Conservation (phyloP, 2,888 invertebrate species). For the Callinectes sapidus region DNA sequence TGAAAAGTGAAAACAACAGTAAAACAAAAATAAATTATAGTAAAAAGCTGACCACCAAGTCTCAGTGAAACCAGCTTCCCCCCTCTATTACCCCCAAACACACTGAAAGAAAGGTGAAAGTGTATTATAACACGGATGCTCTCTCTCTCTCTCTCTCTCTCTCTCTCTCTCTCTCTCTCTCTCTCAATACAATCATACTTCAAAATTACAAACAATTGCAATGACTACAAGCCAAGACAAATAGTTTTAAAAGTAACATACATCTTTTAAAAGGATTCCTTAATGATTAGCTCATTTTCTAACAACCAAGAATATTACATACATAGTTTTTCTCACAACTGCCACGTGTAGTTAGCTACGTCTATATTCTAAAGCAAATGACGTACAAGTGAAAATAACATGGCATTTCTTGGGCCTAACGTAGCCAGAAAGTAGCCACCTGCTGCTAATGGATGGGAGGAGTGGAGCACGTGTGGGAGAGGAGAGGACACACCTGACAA, state of each 20-base stretch:
- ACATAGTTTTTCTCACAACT: not conserved
- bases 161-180: no score
- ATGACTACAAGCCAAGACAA: no score
- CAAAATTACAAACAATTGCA: no score
- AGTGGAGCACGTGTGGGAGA: no score
- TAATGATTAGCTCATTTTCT: no score
- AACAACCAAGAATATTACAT: not conserved
- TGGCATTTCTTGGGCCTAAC: not conserved
- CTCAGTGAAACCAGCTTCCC: not conserved
- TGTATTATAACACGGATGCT: not conserved
- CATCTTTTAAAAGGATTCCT: no score
- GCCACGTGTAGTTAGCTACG: not conserved
- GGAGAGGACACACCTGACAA: no score
- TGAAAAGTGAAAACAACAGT: slow-evolving; percentile 10
- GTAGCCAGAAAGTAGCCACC: not conserved
- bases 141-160: not conserved
- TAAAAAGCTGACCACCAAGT: not conserved
- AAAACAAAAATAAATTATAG: not conserved
- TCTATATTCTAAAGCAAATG: not conserved
- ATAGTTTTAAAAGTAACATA: no score
- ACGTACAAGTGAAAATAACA: not conserved
- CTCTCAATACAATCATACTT: no score
- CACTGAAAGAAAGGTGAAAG: not conserved
- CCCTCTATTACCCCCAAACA: not conserved
- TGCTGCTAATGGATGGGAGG: not conserved